A percentile compares a stretch with the other conserved stretches of the same genome.
phyloP scores from a whole-genome alignment of 2,113 vertebrate species.

The Eonycteris spelaea region DNA sequence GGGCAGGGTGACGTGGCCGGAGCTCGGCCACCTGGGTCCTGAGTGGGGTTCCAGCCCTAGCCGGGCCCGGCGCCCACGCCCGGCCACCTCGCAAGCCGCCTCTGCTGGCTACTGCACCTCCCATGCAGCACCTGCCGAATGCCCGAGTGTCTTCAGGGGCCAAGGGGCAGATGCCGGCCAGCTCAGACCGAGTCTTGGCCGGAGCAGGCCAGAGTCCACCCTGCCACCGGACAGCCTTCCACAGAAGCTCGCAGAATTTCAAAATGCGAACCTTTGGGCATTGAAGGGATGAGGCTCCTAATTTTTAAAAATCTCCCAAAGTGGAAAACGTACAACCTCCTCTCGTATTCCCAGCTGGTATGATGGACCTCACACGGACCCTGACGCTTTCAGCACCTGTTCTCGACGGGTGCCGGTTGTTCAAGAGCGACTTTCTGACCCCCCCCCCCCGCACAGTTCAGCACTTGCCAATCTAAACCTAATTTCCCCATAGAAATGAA shows the following conservation, averaged over 20 bases:
- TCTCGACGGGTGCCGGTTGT: background rate
- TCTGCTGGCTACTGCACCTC: background rate
- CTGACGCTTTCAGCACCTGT: too few relatives aligned
- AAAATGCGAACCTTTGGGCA: background rate
- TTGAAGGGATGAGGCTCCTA: background rate
- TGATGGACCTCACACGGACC: rapidly evolving
- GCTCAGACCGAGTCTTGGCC: background rate
- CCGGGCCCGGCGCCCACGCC: background rate
- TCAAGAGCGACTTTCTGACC: background rate
- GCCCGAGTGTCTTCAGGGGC: too few relatives aligned
- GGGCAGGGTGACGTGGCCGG: background rate
- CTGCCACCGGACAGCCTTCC: background rate
- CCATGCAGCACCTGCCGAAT: rapidly evolving
- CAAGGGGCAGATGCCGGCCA: background rate
- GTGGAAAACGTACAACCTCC: background rate
- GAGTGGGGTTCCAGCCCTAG: background rate
- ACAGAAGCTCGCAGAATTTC: background rate
- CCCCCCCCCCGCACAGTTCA: background rate
- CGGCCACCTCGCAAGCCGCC: background rate
- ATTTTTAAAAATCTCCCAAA: background rate
- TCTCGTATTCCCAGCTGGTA: background rate
- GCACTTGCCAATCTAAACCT: background rate
- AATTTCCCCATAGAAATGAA: background rate
- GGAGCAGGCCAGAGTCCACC: background rate
- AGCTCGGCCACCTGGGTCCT: rapidly evolving